Base-by-base conservation (phyloP, 2,888 invertebrate genomes). In the Merodon equestris region DNA sequence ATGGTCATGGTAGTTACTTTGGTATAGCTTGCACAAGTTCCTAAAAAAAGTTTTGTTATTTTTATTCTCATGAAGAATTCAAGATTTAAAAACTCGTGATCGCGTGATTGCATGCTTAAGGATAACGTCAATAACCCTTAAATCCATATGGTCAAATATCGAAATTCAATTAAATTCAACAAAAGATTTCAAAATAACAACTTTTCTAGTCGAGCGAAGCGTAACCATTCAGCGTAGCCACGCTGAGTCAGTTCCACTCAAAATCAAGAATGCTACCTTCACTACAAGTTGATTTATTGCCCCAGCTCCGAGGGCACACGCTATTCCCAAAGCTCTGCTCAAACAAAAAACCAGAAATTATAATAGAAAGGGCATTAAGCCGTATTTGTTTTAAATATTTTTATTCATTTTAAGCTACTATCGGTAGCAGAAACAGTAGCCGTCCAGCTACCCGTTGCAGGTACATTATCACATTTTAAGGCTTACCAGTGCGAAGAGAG, bases 121-220 rank as follows among this genome's bases (percentile, higher is more conserved):
- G 27, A 27, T 7, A 27, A n/a, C n/a, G n/a, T n/a, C n/a, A n/a
- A 27, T 7, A 27, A 27, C 2, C 7, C 7, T 7, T 27, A 27
- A 27, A 27, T 27, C 27, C 27, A 27, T 27, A 4, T 7, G 27
- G 27, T 7, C 27, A 27, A 27, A 7, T 27, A 2, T 4, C 27
- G 27, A 27, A 4, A 27, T 27, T 27, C 27, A 27, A 27, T 27
- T 27, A 27, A 27, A 2, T 27, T 27, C 27, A 27, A 27, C 7
- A 4, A 27, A 27, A 27, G 10, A 40, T 60, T 42, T 34, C 51
- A 15, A 40, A 51, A 64, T 12, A 14, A 14, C 13, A 56, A 15
- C 56, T 54, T 47, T 64, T 56, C 66, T 48, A 58, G 58, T 57
- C 57, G 51, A 75, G 63, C 68, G 68, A 68, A 75, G 68, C 74